These are phyloP conservation scores for Diphyllodes magnificus DNA, from an alignment of 2,113 vertebrate genomes.

Conservation along the genomic window DNA sequence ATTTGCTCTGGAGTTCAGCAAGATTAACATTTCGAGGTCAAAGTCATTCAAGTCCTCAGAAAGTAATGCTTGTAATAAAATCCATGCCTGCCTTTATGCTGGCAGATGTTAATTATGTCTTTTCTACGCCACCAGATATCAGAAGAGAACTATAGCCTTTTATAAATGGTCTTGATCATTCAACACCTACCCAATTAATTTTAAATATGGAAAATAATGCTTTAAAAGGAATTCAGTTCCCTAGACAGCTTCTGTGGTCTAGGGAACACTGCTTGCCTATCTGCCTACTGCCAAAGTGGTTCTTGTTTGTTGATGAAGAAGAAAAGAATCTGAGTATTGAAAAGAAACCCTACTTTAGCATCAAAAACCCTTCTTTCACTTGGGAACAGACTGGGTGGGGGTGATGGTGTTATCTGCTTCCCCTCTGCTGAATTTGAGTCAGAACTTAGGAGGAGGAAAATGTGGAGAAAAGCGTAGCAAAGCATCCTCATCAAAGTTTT, in stretches of 20 bases:
- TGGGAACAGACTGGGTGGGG: not conserved
- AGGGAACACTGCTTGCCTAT: not conserved
- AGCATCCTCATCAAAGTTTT: not conserved
- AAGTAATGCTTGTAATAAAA: constrained; percentile 36
- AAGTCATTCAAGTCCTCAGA: constrained; percentile 34
- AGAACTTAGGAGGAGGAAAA: not conserved
- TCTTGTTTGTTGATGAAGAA: not conserved
- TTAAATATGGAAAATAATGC: not conserved
- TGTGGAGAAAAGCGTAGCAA: not conserved
- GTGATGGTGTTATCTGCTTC: not conserved
- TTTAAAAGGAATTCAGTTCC: not conserved
- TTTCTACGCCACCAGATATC: not conserved
- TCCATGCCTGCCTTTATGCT: not conserved
- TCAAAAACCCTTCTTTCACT: not conserved
- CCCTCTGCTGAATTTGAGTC: not conserved
- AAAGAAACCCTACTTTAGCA: not conserved
- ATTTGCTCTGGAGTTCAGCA: constrained; percentile 49
- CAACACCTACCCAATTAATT: not conserved
- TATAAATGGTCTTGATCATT: not conserved
- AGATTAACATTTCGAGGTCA: constrained; percentile 42
- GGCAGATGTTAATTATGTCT: constrained; percentile 10
- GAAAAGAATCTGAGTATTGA: not conserved
- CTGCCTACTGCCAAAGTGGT: not conserved
- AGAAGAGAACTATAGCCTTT: not conserved
- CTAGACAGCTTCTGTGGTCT: not conserved